Evolutionary conservation across 2,888 invertebrate species (phyloP), one percentile per base, ranked within the genome.

Genomic region (Caenorhabditis sp.): DNA sequence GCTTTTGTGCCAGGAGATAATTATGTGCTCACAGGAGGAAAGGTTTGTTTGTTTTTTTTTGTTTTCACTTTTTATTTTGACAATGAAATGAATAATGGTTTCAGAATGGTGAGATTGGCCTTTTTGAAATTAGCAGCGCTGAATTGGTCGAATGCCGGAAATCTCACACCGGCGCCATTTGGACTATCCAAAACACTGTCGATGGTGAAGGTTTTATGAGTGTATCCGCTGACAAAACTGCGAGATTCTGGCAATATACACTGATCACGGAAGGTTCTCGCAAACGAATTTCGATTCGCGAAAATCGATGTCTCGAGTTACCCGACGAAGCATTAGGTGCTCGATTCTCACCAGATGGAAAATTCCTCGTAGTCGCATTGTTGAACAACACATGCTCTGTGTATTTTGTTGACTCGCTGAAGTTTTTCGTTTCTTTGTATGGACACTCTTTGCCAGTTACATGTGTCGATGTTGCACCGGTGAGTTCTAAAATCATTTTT

Each of bases 401-500:
- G 82, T 97, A 95, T 90, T 97, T 95, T 88, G 89, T 93, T 58
- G 97, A 99, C 87, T 93, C 94, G 0, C 93, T 97, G 80, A 97
- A 97, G 92, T 95, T 96, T 89, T 95, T 94, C 89, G 89, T 96
- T 23, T 94, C 95, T 0, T 91, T 99, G 0, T 97, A 97, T 88
- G 97, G 97, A 0, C 99, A 99, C 90, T 95, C 95, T 87, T 90
- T 97, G 61, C 97, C 99, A 0, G 94, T 97, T 0, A 90, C 94
- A 0, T 94, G 94, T 85, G 91, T 97, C 91, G 97, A 97, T 88
- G 95, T 97, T 70, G 94, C 94, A 17, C 81, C 78, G 31, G 84
- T 84, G 56, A 20, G 76, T 63, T 10, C 31, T 26, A 26, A 8
- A 1, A 17, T 38, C 17, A 62, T 49, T 67, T 25, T 58, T 59